These are phyloP conservation scores for Hippocampus barbouri DNA, from an alignment of 2,113 vertebrate genomes.

Conservation along the genomic window DNA sequence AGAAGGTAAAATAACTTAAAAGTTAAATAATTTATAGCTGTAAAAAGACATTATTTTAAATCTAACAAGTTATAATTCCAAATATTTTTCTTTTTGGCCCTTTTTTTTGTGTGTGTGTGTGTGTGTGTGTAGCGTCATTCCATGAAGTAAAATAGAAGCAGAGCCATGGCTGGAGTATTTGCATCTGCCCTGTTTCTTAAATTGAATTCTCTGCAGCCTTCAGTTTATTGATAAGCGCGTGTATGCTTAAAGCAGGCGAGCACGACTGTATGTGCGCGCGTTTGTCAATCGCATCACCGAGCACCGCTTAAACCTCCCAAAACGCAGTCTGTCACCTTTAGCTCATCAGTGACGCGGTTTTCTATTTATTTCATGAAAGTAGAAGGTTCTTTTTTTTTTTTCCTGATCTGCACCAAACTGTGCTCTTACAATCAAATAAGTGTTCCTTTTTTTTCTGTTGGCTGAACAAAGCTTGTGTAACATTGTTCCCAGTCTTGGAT, in stretches of 20 bases:
- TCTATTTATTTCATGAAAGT: conserved; percentile 71
- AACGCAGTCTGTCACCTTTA: background rate
- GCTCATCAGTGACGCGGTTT: conserved; percentile 8
- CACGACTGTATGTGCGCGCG: background rate
- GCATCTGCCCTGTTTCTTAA: conserved; percentile 24
- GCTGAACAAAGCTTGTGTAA: conserved; percentile 52
- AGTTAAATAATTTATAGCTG: background rate
- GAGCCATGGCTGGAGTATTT: background rate
- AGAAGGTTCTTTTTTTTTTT: conserved; percentile 45
- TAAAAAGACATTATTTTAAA: conserved; percentile 18
- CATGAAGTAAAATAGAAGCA: conserved; percentile 12
- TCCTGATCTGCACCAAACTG: conserved; percentile 80
- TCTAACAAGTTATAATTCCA: conserved; percentile 25
- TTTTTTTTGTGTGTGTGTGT: conserved; percentile 29
- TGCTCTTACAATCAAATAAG: conserved; percentile 87
- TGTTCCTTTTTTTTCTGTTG: conserved; percentile 81
- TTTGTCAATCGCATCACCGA: conserved; percentile 8
- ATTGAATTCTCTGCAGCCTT: conserved; percentile 50
- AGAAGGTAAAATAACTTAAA: conserved; percentile 23
- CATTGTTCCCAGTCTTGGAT: conserved; percentile 48
- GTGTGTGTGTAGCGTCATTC: conserved; percentile 53
- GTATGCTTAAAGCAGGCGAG: background rate
- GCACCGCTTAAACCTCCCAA: background rate
- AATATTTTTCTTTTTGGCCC: conserved; percentile 7
- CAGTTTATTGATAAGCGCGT: conserved; percentile 6